These are phyloP conservation scores for Eupelmus urozonus DNA, from an alignment of 2,888 invertebrate genomes.

Conservation along the genomic window DNA sequence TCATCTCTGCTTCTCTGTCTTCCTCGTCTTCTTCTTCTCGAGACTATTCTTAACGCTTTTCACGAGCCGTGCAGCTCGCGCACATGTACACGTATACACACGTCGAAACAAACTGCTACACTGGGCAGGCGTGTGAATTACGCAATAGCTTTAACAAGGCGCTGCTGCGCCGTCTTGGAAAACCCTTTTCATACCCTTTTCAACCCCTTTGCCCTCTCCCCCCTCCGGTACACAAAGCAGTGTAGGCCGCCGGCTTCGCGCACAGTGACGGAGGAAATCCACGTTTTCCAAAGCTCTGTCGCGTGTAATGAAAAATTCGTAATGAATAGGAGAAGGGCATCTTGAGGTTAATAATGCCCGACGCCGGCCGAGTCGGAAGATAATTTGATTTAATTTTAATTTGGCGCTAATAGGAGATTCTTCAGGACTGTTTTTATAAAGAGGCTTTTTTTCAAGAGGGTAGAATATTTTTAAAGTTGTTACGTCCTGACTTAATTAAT, in stretches of 20 bases:
- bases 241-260: background rate
- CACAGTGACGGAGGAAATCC: background rate
- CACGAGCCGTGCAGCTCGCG: background rate
- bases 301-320: background rate
- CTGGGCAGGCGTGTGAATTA: constrained; percentile 24
- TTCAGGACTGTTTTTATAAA: no score
- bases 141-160: constrained; percentile 36
- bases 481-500: no score
- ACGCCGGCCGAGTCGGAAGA: background rate
- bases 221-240: background rate
- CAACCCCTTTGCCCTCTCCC: background rate
- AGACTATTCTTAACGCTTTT: constrained; percentile 33
- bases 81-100: background rate
- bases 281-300: constrained; percentile 6
- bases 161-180: constrained; percentile 21
- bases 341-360: no score
- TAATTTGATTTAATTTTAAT: constrained; percentile 2
- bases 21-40: background rate
- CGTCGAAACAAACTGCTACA: constrained; percentile 13
- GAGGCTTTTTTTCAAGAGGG: no score
- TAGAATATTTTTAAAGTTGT: no score
- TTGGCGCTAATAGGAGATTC: no score
- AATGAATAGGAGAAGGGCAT: background rate
- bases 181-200: background rate
- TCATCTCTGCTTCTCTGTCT: background rate